Evolutionary conservation across 1,140 invertebrate species (phyloP).

Genomic region (Neomicropteryx cornuta): DNA sequence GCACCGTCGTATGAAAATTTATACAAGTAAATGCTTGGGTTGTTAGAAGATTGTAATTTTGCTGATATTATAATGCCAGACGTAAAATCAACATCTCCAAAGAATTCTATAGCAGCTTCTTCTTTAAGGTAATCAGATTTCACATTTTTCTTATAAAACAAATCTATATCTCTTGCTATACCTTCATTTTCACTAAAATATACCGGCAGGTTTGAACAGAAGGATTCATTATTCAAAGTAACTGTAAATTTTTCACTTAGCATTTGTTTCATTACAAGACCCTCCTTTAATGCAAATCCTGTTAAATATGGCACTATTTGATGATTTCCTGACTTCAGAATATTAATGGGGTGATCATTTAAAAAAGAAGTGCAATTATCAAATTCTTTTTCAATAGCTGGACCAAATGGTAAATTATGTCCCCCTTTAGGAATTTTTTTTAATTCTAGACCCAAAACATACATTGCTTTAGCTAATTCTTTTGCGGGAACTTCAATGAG

Average conservation of each 20-base stretch:
- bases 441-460: slow-evolving; percentile 8
- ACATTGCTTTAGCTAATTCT: slow-evolving; percentile 16
- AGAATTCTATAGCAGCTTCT: slow-evolving; percentile 4
- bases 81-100: slow-evolving; percentile 1
- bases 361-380: too few relatives aligned
- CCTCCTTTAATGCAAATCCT: too few relatives aligned
- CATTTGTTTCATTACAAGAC: too few relatives aligned
- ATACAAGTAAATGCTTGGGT: slow-evolving; percentile 17
- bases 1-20: slow-evolving; percentile 24
- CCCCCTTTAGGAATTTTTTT: slow-evolving; percentile 8
- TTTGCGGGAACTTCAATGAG: slow-evolving; percentile 15
- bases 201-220: too few relatives aligned
- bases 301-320: too few relatives aligned
- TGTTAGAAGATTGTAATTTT: too few relatives aligned
- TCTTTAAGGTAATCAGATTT: slow-evolving; percentile 5
- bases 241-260: too few relatives aligned
- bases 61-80: neutral
- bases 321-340: too few relatives aligned
- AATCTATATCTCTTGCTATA: too few relatives aligned
- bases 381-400: neutral
- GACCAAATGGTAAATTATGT: slow-evolving; percentile 36
- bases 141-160: slow-evolving; percentile 11
- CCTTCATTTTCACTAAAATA: too few relatives aligned
- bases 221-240: too few relatives aligned
- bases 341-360: too few relatives aligned